Conservation (phyloP, 1,140 invertebrate genomes). For the Ladona fulva region DNA sequence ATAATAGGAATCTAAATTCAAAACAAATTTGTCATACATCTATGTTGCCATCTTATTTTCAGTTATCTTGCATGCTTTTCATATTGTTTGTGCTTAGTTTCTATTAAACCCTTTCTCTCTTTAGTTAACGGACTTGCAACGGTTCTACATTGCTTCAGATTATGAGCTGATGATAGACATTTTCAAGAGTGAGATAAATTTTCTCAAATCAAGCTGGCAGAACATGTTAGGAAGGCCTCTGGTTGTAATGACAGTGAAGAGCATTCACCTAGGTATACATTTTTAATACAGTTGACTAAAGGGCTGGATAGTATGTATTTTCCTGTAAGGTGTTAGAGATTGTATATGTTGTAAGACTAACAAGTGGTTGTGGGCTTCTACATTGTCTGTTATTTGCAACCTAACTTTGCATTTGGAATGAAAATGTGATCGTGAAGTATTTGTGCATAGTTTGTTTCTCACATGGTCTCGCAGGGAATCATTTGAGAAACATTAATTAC, state of each 20-base stretch:
- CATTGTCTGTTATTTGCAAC: too few species aligned
- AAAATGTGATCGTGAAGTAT: too few species aligned
- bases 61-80: too few species aligned
- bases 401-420: too few species aligned
- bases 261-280: slow-evolving; percentile 81
- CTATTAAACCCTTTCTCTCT: slow-evolving; percentile 27
- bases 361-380: too few species aligned
- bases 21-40: too few species aligned
- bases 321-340: slow-evolving; percentile 21
- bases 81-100: slow-evolving; percentile 24
- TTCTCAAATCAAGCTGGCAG: slow-evolving; percentile 92
- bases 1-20: too few species aligned
- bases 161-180: slow-evolving; percentile 95
- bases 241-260: slow-evolving; percentile 79
- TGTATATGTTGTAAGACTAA: too few species aligned
- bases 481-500: too few species aligned
- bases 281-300: background rate
- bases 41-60: too few species aligned
- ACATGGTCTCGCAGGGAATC: too few species aligned
- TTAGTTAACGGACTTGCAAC: slow-evolving; percentile 91
- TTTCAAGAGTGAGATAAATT: slow-evolving; percentile 92
- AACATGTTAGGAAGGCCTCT: slow-evolving; percentile 85
- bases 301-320: slow-evolving; percentile 26
- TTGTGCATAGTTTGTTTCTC: too few species aligned
- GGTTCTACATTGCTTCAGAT: slow-evolving; percentile 95